phyloP scores from a whole-genome alignment of 2,113 vertebrate species.

The Centropristis striata region DNA sequence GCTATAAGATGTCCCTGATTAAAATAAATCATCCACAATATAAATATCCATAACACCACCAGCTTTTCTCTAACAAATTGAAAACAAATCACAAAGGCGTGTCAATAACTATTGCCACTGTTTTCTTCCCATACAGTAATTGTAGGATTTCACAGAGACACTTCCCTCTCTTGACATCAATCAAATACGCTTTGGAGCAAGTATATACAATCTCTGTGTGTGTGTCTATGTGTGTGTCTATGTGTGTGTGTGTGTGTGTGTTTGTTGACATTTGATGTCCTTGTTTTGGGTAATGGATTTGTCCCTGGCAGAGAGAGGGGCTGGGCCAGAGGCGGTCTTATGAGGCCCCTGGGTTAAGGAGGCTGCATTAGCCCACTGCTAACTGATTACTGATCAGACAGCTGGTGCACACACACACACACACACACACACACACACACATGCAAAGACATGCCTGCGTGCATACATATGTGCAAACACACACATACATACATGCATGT shows the following conservation, averaged over 20 bases:
- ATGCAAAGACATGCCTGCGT: slow-evolving; percentile 20
- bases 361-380: slow-evolving; percentile 82
- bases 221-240: too few species aligned
- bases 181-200: slow-evolving; percentile 45
- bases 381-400: slow-evolving; percentile 83
- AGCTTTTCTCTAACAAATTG: slow-evolving; percentile 5
- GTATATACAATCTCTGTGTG: slow-evolving; percentile 35
- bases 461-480: slow-evolving; percentile 47
- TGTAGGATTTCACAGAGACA: slow-evolving; percentile 37
- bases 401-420: slow-evolving; percentile 63
- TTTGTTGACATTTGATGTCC: slow-evolving; percentile 80
- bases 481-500: slow-evolving; percentile 33
- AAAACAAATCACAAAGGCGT: slow-evolving; percentile 18
- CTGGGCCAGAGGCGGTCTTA: slow-evolving; percentile 77
- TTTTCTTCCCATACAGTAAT: slow-evolving; percentile 28
- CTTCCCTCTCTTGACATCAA: slow-evolving; percentile 47
- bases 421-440: slow-evolving; percentile 25
- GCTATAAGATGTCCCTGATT: slow-evolving; percentile 1
- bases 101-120: slow-evolving; percentile 5
- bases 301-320: slow-evolving; percentile 74
- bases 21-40: not conserved
- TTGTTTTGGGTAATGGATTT: slow-evolving; percentile 83
- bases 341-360: slow-evolving; percentile 84
- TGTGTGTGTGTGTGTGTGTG: slow-evolving; percentile 45
- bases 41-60: not conserved